Evolutionary conservation across 37 sponge, comb jelly and placozoan species (phyloP).

Genomic region (Petrosia ficiformis): DNA sequence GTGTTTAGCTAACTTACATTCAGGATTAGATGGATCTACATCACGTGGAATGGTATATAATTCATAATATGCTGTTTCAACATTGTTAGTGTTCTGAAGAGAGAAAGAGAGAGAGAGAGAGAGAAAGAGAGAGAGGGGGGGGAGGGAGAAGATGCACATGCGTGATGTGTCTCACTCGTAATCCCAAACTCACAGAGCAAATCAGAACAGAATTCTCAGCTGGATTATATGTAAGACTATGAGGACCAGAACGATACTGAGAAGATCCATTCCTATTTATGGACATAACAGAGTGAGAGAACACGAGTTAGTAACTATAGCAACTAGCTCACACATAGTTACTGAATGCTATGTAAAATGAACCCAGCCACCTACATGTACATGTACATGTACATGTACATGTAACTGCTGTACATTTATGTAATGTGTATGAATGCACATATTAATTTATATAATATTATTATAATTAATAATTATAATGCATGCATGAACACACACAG

Average conservation of each 20-base stretch:
- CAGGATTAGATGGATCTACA: constrained; percentile 65
- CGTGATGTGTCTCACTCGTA: background rate
- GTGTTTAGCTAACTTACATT: constrained; percentile 42
- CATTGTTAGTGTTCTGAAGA: constrained; percentile 72
- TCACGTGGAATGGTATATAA: constrained; percentile 69
- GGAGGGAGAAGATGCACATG: background rate
- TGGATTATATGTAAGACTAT: constrained; percentile 76
- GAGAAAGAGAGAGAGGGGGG: background rate
- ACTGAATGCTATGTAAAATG: too few species aligned
- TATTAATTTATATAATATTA: too few species aligned
- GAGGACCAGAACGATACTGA: constrained; percentile 51
- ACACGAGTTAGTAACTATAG: too few species aligned
- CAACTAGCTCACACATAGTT: too few species aligned
- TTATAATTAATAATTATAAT: too few species aligned
- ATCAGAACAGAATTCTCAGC: constrained; percentile 90
- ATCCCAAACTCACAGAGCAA: constrained; percentile 61
- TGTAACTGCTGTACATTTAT: too few species aligned
- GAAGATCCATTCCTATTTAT: constrained; percentile 48
- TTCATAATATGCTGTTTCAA: constrained; percentile 78
- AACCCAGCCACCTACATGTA: too few species aligned
- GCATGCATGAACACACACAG: too few species aligned
- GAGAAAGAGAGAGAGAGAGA: background rate
- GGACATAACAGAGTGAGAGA: background rate
- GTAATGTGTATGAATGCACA: too few species aligned
- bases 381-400: too few species aligned